Conservation (phyloP, 2,797 vertebrate species). For the Petrocephalus sullivani region DNA sequence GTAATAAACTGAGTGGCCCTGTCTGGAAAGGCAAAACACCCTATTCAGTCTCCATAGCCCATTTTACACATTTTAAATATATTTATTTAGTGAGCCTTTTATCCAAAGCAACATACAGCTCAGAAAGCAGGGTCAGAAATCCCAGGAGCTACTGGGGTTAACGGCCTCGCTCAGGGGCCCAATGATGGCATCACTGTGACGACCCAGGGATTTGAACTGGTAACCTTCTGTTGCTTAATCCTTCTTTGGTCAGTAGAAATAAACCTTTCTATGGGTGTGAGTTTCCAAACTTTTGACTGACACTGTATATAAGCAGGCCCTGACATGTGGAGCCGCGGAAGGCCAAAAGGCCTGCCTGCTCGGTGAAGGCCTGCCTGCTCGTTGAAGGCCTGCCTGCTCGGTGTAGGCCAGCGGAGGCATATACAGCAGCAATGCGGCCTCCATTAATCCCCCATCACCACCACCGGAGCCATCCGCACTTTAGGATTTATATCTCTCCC, state of each 20-base stretch:
- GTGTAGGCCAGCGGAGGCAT: not conserved
- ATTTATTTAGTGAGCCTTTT: not conserved
- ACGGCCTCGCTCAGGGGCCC: not conserved
- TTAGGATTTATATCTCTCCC: not conserved
- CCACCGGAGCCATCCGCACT: not conserved
- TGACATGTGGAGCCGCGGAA: too few species aligned
- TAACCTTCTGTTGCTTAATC: not conserved
- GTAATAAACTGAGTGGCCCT: too few species aligned
- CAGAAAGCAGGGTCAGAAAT: not conserved
- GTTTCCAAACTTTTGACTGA: not conserved
- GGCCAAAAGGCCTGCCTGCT: not conserved
- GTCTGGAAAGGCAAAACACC: not conserved
- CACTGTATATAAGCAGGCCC: too few species aligned
- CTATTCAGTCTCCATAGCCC: not conserved
- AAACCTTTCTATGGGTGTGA: not conserved
- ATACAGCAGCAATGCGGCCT: not conserved
- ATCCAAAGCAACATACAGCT: not conserved
- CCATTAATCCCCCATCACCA: conserved; percentile 3
- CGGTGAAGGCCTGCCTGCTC: not conserved
- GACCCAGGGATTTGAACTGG: too few species aligned
- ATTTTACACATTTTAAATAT: not conserved
- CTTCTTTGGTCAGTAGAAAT: not conserved
- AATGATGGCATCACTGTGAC: not conserved
- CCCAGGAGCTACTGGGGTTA: not conserved
- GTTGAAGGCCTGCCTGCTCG: not conserved